These are phyloP conservation scores for Eupithecia subumbrata DNA, from an alignment of 2,888 invertebrate species.

Conservation along the genomic window DNA sequence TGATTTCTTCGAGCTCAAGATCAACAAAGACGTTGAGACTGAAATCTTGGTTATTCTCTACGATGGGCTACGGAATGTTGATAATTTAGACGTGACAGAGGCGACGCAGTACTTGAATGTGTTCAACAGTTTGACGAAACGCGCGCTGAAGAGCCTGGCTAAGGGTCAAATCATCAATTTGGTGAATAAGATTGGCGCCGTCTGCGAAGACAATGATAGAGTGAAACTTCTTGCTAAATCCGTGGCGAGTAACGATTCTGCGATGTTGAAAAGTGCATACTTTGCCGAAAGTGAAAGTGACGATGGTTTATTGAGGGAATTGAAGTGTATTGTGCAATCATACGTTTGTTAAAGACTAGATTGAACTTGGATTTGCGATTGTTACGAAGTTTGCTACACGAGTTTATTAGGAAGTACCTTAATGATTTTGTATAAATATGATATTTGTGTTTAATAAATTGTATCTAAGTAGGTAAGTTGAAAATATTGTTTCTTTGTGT, in stretches of 20 bases:
- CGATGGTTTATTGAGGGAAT: conserved; percentile 52
- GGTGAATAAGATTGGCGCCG: conserved; percentile 54
- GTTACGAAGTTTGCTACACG: background rate
- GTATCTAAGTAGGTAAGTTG: background rate
- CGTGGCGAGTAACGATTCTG: conserved; percentile 56
- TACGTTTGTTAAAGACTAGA: conserved; percentile 48
- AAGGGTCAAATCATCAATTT: conserved; percentile 66
- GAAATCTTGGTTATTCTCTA: conserved; percentile 65
- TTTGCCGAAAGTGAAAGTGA: conserved; percentile 38
- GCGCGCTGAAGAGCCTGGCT: conserved; percentile 64
- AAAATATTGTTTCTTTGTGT: background rate
- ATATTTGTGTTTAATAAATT: background rate
- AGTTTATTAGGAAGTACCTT: background rate
- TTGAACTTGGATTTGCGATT: background rate
- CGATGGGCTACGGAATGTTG: conserved; percentile 59
- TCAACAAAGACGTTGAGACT: conserved; percentile 70
- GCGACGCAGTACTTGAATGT: conserved; percentile 57
- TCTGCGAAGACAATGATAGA: conserved; percentile 53
- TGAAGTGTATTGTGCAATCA: conserved; percentile 56
- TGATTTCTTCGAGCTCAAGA: conserved; percentile 61
- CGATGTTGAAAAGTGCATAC: conserved; percentile 60
- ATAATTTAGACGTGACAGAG: conserved; percentile 60
- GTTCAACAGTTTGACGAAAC: conserved; percentile 64
- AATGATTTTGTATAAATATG: conserved; percentile 14
- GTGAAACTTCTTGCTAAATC: conserved; percentile 61